Conservation (phyloP, 2,113 vertebrate species). For the Psittacara wagleri region DNA sequence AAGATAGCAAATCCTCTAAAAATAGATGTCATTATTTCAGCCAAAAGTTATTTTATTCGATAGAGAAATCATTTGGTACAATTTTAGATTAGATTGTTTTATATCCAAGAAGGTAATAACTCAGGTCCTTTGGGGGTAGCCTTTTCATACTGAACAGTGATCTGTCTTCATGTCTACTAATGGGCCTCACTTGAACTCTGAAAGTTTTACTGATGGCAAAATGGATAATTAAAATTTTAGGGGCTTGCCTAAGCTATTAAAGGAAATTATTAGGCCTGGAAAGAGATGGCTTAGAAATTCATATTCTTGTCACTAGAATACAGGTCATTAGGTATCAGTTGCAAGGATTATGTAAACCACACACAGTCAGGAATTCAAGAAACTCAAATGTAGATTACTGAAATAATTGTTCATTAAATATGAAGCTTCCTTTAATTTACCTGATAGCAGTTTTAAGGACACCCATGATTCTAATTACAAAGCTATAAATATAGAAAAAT, state of each 20-base stretch:
- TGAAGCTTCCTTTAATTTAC: not conserved
- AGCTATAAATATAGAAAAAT: not conserved
- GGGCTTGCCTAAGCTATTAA: not conserved
- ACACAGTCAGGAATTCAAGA: not conserved
- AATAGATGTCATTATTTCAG: not conserved
- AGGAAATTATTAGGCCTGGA: not conserved
- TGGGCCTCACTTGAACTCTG: not conserved
- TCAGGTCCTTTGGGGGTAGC: not conserved
- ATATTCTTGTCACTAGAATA: not conserved
- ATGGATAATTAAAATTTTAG: constrained; percentile 38
- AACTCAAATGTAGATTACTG: not conserved
- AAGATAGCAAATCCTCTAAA: not conserved
- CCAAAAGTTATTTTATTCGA: not conserved
- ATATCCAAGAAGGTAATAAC: not conserved
- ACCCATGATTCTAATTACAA: not conserved
- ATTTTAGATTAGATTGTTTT: not conserved
- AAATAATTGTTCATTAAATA: not conserved
- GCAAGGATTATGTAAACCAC: not conserved
- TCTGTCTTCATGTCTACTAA: not conserved
- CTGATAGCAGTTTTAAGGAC: not conserved
- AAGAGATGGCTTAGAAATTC: not conserved
- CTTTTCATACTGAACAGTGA: not conserved
- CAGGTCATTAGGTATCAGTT: not conserved
- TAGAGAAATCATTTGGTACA: not conserved
- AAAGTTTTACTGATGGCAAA: constrained; percentile 12